Base-by-base conservation (phyloP, 2,113 vertebrate genomes). In the Rhagologus leucostigma region DNA sequence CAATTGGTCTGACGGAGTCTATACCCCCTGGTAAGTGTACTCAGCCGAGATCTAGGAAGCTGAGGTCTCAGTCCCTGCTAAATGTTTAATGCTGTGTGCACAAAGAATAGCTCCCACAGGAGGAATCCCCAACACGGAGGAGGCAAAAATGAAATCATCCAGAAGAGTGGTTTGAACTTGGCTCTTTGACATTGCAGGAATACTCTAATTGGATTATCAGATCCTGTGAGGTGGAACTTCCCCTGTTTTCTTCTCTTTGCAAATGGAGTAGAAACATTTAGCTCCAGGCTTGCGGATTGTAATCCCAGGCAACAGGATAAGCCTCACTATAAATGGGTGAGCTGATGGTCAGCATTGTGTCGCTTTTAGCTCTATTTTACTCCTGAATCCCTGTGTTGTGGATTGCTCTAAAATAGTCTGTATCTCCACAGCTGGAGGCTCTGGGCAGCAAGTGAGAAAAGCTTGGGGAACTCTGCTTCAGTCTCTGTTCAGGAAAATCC, bases 141-240 rank as follows among this genome's bases (percentile, higher is more conserved):
- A 90, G n/a, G 47, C 49, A 88, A 95, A 97, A 86, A 92, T 92
- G 75, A 90, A 95, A 93, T 96, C 70, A 93, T 95, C 74, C 79
- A 65, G 88, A 94, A 94, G 92, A 90, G 18, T 55, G 67, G 11
- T 92, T 95, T 92, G 86, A 90, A 91, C 71, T 70, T 69, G 42
- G 26, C n/a, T 88, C 75, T 96, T 92, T 95, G 82, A 80, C 85
- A 65, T 92, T 75, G 52, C 75, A 69, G 39, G 85, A 37, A 33
- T 73, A 55, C 50, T 79, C 67, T 93, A 96, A 95, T 88, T 95
- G 75, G 90, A 94, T 97, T 97, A 93, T 80, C 83, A 90, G 71
- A 80, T 90, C 67, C 79, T 83, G 79, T 55, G 92, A 80, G 57
- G 46, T 86, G 55, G 88, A 93, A 85, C 71, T 23, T 85, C 75